Base-by-base conservation (phyloP, 2,797 vertebrate species). In the Ctenosaura bakeri region DNA sequence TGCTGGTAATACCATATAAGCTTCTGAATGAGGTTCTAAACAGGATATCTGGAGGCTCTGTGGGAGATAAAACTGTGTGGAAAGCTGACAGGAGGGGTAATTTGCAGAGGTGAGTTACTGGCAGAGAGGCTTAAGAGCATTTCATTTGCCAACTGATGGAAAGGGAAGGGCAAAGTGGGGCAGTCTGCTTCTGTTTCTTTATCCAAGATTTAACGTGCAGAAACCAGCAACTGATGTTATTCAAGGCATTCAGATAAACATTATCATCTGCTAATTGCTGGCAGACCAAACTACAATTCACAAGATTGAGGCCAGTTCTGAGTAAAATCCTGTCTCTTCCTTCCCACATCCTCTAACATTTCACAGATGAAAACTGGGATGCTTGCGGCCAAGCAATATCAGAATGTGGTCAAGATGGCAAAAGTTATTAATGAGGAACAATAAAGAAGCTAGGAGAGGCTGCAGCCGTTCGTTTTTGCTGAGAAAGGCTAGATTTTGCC, bases 1-100 rank as follows among this genome's bases (percentile, higher is more conserved):
- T 90, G 89, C 12, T 87, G 56, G 83, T 86, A 83, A 90, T 76
- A 64, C 85, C n/a, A 29, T 64, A 82, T 76, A 87, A 90, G 89
- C 79, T 62, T 86, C 69, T 90, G 54, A 66, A 59, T 35, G 85
- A 86, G 85, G 85, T 79, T 66, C 82, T 64, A 69, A 87, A 81
- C 29, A 71, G 89, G 78, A 56, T 66, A 26, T 56, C 56, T 87
- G 79, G 69, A 86, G 76, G 26, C 76, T 90, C 16, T 71, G 56
- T 24, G 29, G 84, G 73, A 90, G 89, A 90, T 90, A 90, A 87
- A 71, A 54, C 9, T 52, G 79, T 66, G 79, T 24, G 69, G 66
- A 90, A 87, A 87, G 69, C 59, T 87, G 79, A 87, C 71, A 90
- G 32, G 42, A 52, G 84, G 79, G 59, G 35, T 64, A 32, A 69